Conservation (phyloP, 2,797 vertebrate species). For the Pipistrellus pygmaeus region DNA sequence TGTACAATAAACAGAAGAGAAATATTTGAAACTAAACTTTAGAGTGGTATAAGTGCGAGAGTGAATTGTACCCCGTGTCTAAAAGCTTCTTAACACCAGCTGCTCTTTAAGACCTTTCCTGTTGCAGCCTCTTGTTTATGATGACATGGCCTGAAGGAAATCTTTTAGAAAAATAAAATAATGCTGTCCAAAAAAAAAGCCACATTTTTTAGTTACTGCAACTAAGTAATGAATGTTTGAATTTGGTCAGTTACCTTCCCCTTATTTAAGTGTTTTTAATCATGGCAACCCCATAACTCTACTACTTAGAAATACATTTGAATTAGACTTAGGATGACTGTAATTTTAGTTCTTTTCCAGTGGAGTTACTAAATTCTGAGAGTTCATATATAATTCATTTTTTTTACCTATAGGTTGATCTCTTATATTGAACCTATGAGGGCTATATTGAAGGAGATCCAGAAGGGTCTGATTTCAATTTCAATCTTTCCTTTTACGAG, state of each 20-base stretch:
- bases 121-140: slow-evolving; percentile 42
- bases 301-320: background rate
- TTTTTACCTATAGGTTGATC: background rate
- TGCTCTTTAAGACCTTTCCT: slow-evolving; percentile 63
- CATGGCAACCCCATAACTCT: background rate
- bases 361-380: background rate
- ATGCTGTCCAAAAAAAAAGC: slow-evolving; percentile 41
- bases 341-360: background rate
- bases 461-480: background rate
- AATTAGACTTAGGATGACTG: background rate
- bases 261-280: background rate
- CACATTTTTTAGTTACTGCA: slow-evolving; percentile 58
- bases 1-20: background rate
- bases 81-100: slow-evolving; percentile 33
- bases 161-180: slow-evolving; percentile 54
- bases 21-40: slow-evolving; percentile 59
- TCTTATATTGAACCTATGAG: background rate
- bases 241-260: background rate
- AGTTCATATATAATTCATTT: background rate
- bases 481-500: background rate
- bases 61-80: background rate
- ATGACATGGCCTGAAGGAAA: slow-evolving; percentile 62
- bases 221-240: slow-evolving; percentile 43
- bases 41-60: slow-evolving; percentile 12
- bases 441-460: background rate